Conservation (phyloP, 2,888 invertebrate species). For the Zygothrica quintamaculata region DNA sequence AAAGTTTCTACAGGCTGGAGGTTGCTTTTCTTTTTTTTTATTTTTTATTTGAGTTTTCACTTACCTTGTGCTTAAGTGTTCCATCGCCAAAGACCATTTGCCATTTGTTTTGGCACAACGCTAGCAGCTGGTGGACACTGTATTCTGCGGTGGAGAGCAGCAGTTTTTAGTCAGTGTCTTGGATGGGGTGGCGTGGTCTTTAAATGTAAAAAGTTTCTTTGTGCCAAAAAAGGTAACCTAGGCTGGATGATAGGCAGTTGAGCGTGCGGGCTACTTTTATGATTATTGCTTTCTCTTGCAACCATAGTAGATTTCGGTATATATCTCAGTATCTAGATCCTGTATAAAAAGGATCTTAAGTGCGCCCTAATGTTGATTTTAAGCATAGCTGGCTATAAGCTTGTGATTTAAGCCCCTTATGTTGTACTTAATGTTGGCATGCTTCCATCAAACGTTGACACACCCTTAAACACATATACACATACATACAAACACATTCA, state of each 20-base stretch:
- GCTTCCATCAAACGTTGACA: slow-evolving; percentile 43
- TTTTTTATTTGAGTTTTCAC: slow-evolving; percentile 75
- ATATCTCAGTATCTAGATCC: slow-evolving; percentile 26
- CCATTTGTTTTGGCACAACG: slow-evolving; percentile 66
- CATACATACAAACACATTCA: slow-evolving; percentile 13
- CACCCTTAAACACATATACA: slow-evolving; percentile 15
- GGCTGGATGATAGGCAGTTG: slow-evolving; percentile 27
- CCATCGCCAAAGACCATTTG: slow-evolving; percentile 67
- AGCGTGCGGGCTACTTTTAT: slow-evolving; percentile 69
- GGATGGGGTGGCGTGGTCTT: slow-evolving; percentile 23
- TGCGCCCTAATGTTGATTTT: slow-evolving; percentile 67
- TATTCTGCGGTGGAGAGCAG: no score
- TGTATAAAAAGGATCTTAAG: slow-evolving; percentile 31
- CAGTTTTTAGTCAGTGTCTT: no score
- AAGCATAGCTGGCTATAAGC: slow-evolving; percentile 60
- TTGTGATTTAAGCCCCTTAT: slow-evolving; percentile 58
- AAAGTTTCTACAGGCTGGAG: slow-evolving; percentile 52
- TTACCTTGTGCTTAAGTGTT: slow-evolving; percentile 72
- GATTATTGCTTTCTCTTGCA: slow-evolving; percentile 65
- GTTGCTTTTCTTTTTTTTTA: no score
- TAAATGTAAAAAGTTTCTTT: slow-evolving; percentile 63
- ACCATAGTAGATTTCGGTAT: slow-evolving; percentile 36
- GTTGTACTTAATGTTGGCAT: slow-evolving; percentile 36
- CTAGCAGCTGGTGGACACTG: slow-evolving; percentile 1
- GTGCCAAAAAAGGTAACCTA: slow-evolving; percentile 42